These are phyloP conservation scores for Drosophila tsacasi DNA, from an alignment of 1,140 invertebrate species.

Conservation along the genomic window DNA sequence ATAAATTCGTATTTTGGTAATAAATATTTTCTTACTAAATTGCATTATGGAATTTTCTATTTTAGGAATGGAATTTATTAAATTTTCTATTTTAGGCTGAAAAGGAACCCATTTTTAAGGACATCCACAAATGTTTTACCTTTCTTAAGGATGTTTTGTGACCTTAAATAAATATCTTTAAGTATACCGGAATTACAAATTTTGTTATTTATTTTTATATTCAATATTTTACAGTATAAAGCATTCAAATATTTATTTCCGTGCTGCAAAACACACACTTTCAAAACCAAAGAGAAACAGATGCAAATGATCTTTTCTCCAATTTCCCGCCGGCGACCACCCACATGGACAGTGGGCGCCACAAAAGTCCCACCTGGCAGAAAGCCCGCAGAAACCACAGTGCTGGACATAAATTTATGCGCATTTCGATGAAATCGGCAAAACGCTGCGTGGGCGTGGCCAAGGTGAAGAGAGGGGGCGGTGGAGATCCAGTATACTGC, in stretches of 20 bases:
- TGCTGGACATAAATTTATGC: constrained; percentile 70
- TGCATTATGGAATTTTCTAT: too few relatives aligned
- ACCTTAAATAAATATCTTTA: neutral
- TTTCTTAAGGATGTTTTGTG: neutral
- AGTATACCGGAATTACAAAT: neutral
- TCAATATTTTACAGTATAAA: constrained; percentile 2
- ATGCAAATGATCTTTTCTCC: constrained; percentile 54
- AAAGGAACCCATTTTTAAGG: too few relatives aligned
- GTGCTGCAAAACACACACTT: constrained; percentile 15
- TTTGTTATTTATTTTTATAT: neutral
- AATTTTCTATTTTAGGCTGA: too few relatives aligned
- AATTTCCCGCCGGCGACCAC: constrained; percentile 56
- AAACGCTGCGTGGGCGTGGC: constrained; percentile 66
- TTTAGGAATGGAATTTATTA: too few relatives aligned
- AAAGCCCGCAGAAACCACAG: constrained; percentile 18
- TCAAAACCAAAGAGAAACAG: constrained; percentile 21
- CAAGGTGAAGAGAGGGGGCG: constrained; percentile 12
- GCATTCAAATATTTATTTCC: neutral
- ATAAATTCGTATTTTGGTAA: too few relatives aligned
- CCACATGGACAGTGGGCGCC: constrained; percentile 71
- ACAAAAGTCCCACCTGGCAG: constrained; percentile 71
- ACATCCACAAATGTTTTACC: too few relatives aligned
- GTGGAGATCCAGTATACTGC: constrained; percentile 11
- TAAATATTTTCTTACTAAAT: neutral
- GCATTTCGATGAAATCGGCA: constrained; percentile 76